Evolutionary conservation across 2,113 vertebrate species (phyloP), one percentile per base, ranked within the genome.

Genomic region (Lepidothrix coronata): DNA sequence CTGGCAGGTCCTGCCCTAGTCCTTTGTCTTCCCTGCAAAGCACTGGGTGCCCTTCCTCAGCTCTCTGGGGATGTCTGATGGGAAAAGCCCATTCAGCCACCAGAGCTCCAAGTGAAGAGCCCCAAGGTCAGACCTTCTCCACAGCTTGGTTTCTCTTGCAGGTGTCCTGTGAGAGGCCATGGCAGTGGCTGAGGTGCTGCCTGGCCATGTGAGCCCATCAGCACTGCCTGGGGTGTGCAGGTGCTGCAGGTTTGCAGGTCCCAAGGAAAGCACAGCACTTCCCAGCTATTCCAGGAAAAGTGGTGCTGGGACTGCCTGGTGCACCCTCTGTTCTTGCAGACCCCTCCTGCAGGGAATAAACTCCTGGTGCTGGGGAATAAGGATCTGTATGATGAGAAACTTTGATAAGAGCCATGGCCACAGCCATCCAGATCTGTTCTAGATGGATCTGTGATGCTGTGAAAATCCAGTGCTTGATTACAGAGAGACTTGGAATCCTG

Each of bases 271-370:
- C 44, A 79, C 75, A 61, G 13, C 27, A 6, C 10, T 19, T 58
- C 75, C 41, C 79, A 51, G 21, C 22, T 71, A 6, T 14, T 49
- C 52, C n/a, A 28, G 41, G 49, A 70, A 51, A 61, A 81, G 37
- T 0, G 0, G 5, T 17, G 18, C 33, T 21, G 19, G 35, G 20
- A 19, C 24, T 63, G 23, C 30, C 6, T 1, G 7, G 51, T 48
- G 62, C 17, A 61, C 30, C 66, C 21, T 66, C 2, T 0, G 22
- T 48, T 57, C 82, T 6, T 4, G 41, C 11, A 59, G 58, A 35
- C 62, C 63, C 48, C 8, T 65, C 37, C 52, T n/a, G 28, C 28
- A 51, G 44, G 18, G 55, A 77, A 85, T 37, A 17, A 93, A 41
- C 20, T 68, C 25, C 22, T 25, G 30, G 24, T 75, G 41, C 51